Evolutionary conservation across 1,140 invertebrate genomes (phyloP).

Genomic region (Zaprionus lachaisei): DNA sequence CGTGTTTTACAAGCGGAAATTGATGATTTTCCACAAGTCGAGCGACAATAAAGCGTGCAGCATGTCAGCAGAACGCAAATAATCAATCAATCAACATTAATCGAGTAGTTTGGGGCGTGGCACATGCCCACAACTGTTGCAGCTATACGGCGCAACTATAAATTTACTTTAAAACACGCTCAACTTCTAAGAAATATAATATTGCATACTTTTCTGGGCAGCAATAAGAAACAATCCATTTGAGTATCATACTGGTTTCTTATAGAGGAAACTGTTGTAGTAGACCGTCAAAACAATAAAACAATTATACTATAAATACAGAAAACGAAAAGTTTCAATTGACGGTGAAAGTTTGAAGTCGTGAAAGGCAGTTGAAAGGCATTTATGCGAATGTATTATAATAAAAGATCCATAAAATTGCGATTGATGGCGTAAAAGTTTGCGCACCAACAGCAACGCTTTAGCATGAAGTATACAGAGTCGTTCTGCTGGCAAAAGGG

Average conservation of each 20-base stretch:
- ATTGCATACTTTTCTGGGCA: not conserved
- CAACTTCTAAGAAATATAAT: not conserved
- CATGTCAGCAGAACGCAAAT: slow-evolving; percentile 82
- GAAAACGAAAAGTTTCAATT: not conserved
- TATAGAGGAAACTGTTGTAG: not conserved
- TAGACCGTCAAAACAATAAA: not conserved
- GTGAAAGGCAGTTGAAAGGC: not conserved
- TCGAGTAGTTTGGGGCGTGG: slow-evolving; percentile 52
- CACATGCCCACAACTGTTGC: slow-evolving; percentile 48
- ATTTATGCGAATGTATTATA: not conserved
- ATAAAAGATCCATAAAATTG: slow-evolving; percentile 15
- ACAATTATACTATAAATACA: not conserved
- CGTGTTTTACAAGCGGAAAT: slow-evolving; percentile 81
- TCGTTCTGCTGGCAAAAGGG: not conserved
- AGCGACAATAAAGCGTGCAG: slow-evolving; percentile 78
- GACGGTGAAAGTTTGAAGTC: not conserved
- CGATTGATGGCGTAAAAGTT: slow-evolving; percentile 20
- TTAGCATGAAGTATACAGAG: slow-evolving; percentile 30
- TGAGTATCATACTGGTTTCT: not conserved
- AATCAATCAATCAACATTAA: slow-evolving; percentile 84
- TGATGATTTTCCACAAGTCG: slow-evolving; percentile 77
- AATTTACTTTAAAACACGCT: too few relatives aligned
- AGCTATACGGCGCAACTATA: slow-evolving; percentile 15
- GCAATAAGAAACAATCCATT: not conserved
- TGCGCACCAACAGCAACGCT: not conserved